Conservation (phyloP, 2,888 invertebrate species). For the Apodemia zela region DNA sequence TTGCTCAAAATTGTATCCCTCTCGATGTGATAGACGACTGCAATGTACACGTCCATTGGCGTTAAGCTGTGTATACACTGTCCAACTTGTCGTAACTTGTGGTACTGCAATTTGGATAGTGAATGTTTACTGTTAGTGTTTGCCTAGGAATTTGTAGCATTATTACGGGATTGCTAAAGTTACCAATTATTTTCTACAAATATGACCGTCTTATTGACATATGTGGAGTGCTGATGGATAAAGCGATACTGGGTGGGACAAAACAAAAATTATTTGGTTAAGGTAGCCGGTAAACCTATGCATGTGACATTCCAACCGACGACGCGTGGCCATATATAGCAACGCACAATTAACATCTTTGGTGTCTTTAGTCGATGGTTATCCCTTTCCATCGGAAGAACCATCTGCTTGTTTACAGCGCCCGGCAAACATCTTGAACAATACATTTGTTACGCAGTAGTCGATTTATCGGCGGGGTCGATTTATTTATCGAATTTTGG, state of each 20-base stretch:
- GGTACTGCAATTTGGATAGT: background rate
- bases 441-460: no score
- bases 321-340: no score
- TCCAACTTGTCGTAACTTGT: background rate
- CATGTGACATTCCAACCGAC: no score
- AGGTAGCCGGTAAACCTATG: no score
- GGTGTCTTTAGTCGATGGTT: no score
- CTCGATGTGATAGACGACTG: constrained; percentile 46
- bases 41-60: constrained; percentile 43
- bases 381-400: no score
- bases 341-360: no score
- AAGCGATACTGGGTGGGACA: background rate
- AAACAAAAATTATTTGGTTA: no score
- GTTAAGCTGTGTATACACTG: constrained; percentile 24
- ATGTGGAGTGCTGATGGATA: background rate
- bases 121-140: background rate
- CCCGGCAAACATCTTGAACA: no score
- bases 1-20: constrained; percentile 61
- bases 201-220: background rate
- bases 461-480: no score
- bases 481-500: no score
- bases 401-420: no score
- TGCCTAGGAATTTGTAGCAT: constrained; percentile 1
- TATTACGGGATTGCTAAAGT: constrained; percentile 3
- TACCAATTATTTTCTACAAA: constrained; percentile 4